Conservation (phyloP, 2,888 invertebrate species). For the Cheilosia impressa region DNA sequence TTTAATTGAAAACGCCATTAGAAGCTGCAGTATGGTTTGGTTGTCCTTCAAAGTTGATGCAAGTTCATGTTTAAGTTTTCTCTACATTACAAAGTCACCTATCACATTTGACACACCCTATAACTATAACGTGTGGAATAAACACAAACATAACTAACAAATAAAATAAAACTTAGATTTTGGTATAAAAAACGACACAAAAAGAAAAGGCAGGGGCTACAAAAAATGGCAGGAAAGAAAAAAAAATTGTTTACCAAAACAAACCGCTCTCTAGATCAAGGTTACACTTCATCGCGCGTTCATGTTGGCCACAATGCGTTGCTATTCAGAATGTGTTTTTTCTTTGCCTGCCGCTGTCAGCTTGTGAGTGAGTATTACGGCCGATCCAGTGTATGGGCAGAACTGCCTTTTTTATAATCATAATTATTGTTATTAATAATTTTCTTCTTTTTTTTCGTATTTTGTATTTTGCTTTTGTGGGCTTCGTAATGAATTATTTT, state of each 20-base stretch:
- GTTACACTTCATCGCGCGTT: constrained; percentile 49
- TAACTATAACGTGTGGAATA: not conserved
- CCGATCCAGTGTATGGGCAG: constrained; percentile 40
- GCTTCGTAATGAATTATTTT: constrained; percentile 59
- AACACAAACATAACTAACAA: constrained; percentile 13
- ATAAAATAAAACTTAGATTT: constrained; percentile 25
- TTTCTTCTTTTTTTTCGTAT: constrained; percentile 13
- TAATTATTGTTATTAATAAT: constrained; percentile 49
- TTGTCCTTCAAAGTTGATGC: no score
- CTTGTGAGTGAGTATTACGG: constrained; percentile 26
- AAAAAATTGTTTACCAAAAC: constrained; percentile 69
- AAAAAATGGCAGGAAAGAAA: constrained; percentile 3
- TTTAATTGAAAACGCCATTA: no score
- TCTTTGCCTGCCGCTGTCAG: not conserved
- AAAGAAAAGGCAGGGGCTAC: constrained; percentile 10
- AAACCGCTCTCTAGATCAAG: constrained; percentile 72
- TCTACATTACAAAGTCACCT: not conserved
- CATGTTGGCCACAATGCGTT: constrained; percentile 15
- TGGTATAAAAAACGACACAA: constrained; percentile 29
- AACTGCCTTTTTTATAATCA: constrained; percentile 53
- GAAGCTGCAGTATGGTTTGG: no score
- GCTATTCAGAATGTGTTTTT: constrained; percentile 28
- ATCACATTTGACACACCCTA: not conserved
- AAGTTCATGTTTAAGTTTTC: no score
- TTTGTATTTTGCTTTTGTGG: constrained; percentile 44